phyloP scores from a whole-genome alignment of 2,797 vertebrate genomes.

The Lepilemur septentrionalis region DNA sequence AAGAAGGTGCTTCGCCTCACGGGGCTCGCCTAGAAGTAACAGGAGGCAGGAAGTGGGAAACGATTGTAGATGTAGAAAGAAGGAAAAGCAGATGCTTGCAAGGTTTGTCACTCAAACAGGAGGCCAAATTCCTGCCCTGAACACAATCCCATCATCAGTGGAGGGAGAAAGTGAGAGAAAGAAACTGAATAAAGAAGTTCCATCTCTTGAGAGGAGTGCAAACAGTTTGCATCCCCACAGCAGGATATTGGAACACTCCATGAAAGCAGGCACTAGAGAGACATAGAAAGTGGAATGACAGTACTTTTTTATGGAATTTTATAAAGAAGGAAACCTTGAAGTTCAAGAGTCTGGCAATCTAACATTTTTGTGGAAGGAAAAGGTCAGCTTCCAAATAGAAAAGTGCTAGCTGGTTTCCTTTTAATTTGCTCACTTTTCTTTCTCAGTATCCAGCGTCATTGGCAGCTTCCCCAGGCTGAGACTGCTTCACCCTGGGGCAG shows the following conservation, averaged over 20 bases:
- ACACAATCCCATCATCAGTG: not conserved
- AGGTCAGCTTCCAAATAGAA: not conserved
- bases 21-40: not conserved
- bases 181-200: not conserved
- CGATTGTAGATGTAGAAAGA: not conserved
- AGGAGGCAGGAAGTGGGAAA: constrained; percentile 8
- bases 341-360: constrained; percentile 5
- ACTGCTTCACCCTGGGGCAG: not conserved
- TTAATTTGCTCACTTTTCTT: not conserved
- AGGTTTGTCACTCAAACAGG: not conserved
- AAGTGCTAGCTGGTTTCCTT: not conserved
- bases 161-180: not conserved
- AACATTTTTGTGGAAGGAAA: constrained; percentile 11
- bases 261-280: not conserved
- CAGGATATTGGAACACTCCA: not conserved
- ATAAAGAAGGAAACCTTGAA: constrained; percentile 26
- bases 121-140: not conserved
- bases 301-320: not conserved
- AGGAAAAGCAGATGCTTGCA: not conserved
- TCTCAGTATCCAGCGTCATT: fast-evolving
- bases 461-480: not conserved
- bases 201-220: not conserved
- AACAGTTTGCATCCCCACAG: not conserved
- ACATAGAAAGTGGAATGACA: not conserved
- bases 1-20: no score